Evolutionary conservation across 2,113 vertebrate species (phyloP), one percentile per base, ranked within the genome.

Genomic region (Trematocara zebra): DNA sequence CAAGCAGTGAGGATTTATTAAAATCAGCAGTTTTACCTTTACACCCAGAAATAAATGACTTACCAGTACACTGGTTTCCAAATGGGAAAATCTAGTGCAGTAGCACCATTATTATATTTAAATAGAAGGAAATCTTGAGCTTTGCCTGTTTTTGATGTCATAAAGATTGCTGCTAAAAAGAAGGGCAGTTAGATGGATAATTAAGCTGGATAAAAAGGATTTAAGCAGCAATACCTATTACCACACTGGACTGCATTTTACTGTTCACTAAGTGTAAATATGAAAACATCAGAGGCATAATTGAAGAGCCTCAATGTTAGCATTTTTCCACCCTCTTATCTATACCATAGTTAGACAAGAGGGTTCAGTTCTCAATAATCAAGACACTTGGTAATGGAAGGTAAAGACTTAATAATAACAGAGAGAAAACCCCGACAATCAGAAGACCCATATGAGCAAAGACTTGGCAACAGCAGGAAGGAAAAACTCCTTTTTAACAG

Each of bases 31-130:
- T 20, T 80, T 83, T n/a, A 47, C 47, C 51, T 87, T 85, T 40
- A 90, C 28, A n/a, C 31, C 79, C 64, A 37, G 31, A 89, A 53
- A 67, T 26, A 72, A 74, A 85, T 56, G 44, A 81, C 67, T 87
- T 90, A 52, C 17, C 28, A 33, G 81, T 53, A 87, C 85, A 88
- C 74, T 69, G 61, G n/a, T 85, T 84, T 85, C 26, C 80, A 67
- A 67, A 67, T 35, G 26, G 23, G 35, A 79, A 72, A 83, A 90
- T 56, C 44, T 7, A 28, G 51, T 37, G 35, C 20, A 52, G n/a
- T 23, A 28, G 12, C 44, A 64, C 7, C 57, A 33, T 49, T 31
- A 17, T 67, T 51, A 14, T 86, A 76, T 76, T 76, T 31, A 76
- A 51, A 51, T 49, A 31, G 2, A 76, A 51, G 7, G 26, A 76